Evolutionary conservation across 2,888 invertebrate species (phyloP), one percentile per base, ranked within the genome.

Genomic region (Microctonus hyperodae): DNA sequence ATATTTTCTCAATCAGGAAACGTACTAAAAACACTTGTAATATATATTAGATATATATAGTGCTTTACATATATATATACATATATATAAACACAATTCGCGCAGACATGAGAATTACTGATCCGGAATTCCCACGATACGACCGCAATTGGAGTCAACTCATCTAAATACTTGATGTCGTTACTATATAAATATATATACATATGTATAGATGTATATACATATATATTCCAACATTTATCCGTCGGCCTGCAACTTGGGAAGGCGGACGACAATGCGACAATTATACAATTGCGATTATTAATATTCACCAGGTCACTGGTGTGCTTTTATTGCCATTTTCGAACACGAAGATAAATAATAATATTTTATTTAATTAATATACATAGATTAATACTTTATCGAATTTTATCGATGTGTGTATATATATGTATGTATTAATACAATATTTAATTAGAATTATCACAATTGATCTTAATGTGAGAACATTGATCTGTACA

Each of bases 81-180:
- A n/a, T n/a, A n/a, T n/a, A n/a, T n/a, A n/a, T n/a, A n/a, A n/a
- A n/a, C n/a, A n/a, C n/a, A n/a, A n/a, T n/a, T n/a, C n/a, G n/a
- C n/a, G n/a, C n/a, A n/a, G 44, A 44, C 44, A 66, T 69, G 72
- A 53, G 31, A 48, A 28, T 53, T 57, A 75, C 72, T 76, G 75
- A 78, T 79, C 78, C 74, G 78, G 77, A 78, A 81, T 82, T 82
- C 81, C 81, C 82, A 82, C 82, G 81, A 81, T 81, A 77, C 75
- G 70, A 73, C 78, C 79, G 75, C 81, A 83, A 83, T 83, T 83
- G 82, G 79, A 82, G 83, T 82, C 81, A 83, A 83, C 83, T 83
- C 81, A 81, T 83, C 81, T 81, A 82, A 83, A 83, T 82, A 82
- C 75, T 28, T 7, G 3, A 28, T 28, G 75, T 72, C 71, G 31